Evolutionary conservation across 2,888 invertebrate genomes (phyloP).

Genomic region (Gymnoscelis rufifasciata): DNA sequence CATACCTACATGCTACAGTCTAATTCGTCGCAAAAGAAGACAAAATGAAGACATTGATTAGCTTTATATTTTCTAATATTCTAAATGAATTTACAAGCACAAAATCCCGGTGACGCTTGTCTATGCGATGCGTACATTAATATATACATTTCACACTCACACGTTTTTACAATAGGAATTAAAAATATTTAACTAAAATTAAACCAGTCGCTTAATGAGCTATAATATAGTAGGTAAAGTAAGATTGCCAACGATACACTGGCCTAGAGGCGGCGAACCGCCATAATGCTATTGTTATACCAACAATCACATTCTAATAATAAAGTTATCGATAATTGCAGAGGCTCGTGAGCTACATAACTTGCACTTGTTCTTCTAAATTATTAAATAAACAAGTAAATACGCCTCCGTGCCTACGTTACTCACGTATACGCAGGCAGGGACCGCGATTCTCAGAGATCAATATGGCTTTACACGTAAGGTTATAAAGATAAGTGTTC

Average conservation of each 20-base stretch:
- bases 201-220: slow-evolving; percentile 77
- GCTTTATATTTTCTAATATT: slow-evolving; percentile 30
- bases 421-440: slow-evolving; percentile 33
- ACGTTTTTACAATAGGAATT: slow-evolving; percentile 75
- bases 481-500: slow-evolving; percentile 53
- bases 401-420: slow-evolving; percentile 44
- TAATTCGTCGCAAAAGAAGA: slow-evolving; percentile 67
- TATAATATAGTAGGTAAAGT: slow-evolving; percentile 67
- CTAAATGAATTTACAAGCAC: slow-evolving; percentile 48
- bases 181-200: slow-evolving; percentile 67
- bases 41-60: slow-evolving; percentile 54
- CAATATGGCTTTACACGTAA: slow-evolving; percentile 68
- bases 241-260: slow-evolving; percentile 75
- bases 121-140: slow-evolving; percentile 58
- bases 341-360: slow-evolving; percentile 60
- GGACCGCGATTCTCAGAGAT: slow-evolving; percentile 62
- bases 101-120: slow-evolving; percentile 49
- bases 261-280: slow-evolving; percentile 55
- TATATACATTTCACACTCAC: slow-evolving; percentile 76
- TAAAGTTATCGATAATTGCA: slow-evolving; percentile 51
- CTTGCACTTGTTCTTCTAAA: slow-evolving; percentile 58
- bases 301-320: slow-evolving; percentile 54
- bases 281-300: slow-evolving; percentile 44
- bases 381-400: slow-evolving; percentile 63
- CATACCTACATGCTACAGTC: slow-evolving; percentile 53